These are phyloP conservation scores for Andrena hattorfiana DNA, from an alignment of 2,888 invertebrate species.

Conservation along the genomic window DNA sequence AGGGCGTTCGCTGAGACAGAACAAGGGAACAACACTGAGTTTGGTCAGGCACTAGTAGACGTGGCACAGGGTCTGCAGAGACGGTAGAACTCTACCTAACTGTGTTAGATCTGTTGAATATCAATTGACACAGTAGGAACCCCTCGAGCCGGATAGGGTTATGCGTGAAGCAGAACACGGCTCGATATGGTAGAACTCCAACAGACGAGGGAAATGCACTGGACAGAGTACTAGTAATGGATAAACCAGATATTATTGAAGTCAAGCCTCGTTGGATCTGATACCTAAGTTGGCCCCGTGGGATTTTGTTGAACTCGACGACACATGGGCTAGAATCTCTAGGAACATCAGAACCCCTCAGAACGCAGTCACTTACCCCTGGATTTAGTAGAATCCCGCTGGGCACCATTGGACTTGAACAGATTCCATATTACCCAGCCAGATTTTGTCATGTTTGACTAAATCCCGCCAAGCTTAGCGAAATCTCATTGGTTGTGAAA, in stretches of 20 bases:
- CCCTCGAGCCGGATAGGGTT: background rate
- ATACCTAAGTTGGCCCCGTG: background rate
- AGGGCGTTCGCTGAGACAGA: background rate
- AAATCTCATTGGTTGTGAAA: background rate
- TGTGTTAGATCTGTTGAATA: slow-evolving; percentile 17
- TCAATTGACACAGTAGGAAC: slow-evolving; percentile 31
- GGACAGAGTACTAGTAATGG: background rate
- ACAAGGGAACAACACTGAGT: background rate
- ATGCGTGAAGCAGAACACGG: too few relatives aligned
- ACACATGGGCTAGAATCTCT: background rate
- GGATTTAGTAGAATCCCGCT: background rate
- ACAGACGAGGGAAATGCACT: background rate
- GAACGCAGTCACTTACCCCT: background rate
- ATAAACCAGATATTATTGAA: background rate
- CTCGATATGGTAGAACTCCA: background rate
- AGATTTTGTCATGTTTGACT: background rate
- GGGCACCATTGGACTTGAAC: background rate
- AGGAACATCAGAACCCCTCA: background rate
- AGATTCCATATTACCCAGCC: background rate
- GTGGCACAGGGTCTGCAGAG: too few relatives aligned
- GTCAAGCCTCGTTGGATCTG: background rate
- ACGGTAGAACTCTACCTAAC: slow-evolving; percentile 17
- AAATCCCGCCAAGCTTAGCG: background rate
- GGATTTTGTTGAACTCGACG: background rate
- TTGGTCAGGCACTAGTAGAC: background rate